Evolutionary conservation across 2,113 vertebrate genomes (phyloP).

Genomic region (Hyla sarda): DNA sequence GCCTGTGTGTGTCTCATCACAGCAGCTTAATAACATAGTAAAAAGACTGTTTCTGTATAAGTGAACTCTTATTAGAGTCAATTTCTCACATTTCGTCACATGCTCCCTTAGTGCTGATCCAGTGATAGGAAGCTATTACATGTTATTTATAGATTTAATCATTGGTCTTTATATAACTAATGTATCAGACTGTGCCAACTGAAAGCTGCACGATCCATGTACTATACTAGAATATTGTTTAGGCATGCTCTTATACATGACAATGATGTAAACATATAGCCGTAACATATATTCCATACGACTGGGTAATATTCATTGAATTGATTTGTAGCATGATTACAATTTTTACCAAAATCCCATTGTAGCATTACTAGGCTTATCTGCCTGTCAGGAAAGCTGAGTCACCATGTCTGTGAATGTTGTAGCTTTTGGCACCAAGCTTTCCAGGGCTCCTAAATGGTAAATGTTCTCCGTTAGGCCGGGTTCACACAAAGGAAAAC

Average conservation of each 20-base stretch:
- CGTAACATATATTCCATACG: background rate
- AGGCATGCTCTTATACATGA: background rate
- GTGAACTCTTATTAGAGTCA: background rate
- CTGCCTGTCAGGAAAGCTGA: too few species aligned
- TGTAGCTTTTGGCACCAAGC: too few species aligned
- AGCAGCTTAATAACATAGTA: background rate
- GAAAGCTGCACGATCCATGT: background rate
- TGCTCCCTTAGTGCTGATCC: background rate
- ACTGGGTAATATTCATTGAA: too few species aligned
- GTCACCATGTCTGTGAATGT: too few species aligned
- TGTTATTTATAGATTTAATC: constrained; percentile 36
- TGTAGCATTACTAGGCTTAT: too few species aligned
- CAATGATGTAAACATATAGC: background rate
- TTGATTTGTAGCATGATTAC: too few species aligned
- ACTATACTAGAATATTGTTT: background rate
- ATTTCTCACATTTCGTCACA: background rate
- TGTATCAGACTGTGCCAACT: background rate
- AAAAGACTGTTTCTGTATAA: background rate
- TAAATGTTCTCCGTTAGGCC: too few species aligned
- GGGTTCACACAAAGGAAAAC: too few species aligned
- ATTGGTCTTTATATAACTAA: background rate
- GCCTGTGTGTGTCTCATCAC: background rate
- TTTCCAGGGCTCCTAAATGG: too few species aligned
- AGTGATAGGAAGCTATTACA: background rate
- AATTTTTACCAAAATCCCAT: too few species aligned